Evolutionary conservation across 2,113 vertebrate species (phyloP).

Genomic region (Cephalopholis sonnerati): DNA sequence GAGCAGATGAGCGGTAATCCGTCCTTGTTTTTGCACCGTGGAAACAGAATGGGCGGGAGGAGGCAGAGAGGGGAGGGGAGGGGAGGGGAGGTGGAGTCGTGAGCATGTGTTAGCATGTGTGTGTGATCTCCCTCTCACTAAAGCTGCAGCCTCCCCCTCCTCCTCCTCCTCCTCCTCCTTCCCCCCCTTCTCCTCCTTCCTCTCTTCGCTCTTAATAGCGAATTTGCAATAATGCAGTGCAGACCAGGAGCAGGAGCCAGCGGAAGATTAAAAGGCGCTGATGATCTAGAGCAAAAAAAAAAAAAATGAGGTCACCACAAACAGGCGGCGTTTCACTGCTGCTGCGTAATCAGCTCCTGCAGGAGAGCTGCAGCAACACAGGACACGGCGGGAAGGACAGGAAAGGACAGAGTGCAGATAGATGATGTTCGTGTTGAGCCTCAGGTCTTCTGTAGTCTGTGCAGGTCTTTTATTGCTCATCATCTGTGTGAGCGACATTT

Average conservation of each 20-base stretch:
- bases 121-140: slow-evolving; percentile 28
- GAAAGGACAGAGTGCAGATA: slow-evolving; percentile 10
- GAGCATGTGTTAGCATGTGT: slow-evolving; percentile 51
- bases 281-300: slow-evolving; percentile 25
- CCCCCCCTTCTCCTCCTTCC: neutral
- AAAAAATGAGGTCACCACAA: slow-evolving; percentile 49
- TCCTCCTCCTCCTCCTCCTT: neutral
- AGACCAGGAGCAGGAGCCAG: slow-evolving; percentile 42
- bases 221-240: slow-evolving; percentile 36
- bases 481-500: no score
- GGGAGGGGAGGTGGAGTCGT: slow-evolving; percentile 16
- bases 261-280: slow-evolving; percentile 30
- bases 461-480: no score
- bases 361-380: neutral
- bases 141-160: slow-evolving; percentile 25
- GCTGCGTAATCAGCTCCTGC: slow-evolving; percentile 14
- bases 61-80: neutral
- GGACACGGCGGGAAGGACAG: slow-evolving; percentile 29
- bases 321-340: neutral
- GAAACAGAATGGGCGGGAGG: slow-evolving; percentile 42
- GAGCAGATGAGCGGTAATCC: slow-evolving; percentile 83
- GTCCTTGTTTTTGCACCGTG: slow-evolving; percentile 76
- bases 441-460: no score
- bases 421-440: no score
- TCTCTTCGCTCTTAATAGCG: slow-evolving; percentile 18